Evolutionary conservation across 30 jellyfish, hydroid and myxozoan species (phyloP).

Genomic region (Turritopsis dohrnii): DNA sequence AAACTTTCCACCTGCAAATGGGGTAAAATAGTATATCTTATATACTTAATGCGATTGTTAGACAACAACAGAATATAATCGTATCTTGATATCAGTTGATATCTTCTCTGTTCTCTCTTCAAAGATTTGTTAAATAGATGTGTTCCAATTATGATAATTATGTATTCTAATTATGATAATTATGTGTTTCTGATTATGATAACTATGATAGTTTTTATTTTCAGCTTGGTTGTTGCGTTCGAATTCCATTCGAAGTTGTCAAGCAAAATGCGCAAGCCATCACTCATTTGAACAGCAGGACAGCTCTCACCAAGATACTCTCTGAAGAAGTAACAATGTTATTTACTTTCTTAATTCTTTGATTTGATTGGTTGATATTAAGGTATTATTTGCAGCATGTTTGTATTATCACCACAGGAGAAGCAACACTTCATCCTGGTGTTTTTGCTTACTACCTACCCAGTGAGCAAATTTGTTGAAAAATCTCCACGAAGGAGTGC

Average conservation of each 20-base stretch:
- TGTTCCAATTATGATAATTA: too few species aligned
- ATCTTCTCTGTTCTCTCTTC: too few species aligned
- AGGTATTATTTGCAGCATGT: not conserved
- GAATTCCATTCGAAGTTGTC: conserved; percentile 97
- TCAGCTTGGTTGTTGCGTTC: conserved; percentile 53
- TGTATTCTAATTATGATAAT: not conserved
- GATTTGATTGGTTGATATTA: not conserved
- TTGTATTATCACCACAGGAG: not conserved
- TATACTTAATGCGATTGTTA: too few species aligned
- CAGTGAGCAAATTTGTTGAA: too few species aligned
- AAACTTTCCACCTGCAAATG: too few species aligned
- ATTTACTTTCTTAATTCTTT: too few species aligned
- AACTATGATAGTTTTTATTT: not conserved
- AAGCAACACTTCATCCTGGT: not conserved
- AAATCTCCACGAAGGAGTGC: too few species aligned
- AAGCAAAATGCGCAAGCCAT: conserved; percentile 94
- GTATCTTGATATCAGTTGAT: too few species aligned
- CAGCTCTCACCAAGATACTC: not conserved
- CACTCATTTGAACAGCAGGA: conserved; percentile 31
- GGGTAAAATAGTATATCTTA: too few species aligned
- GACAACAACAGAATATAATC: too few species aligned
- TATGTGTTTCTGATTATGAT: not conserved
- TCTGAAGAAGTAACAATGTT: not conserved
- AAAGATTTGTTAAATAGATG: too few species aligned
- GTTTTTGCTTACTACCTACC: too few species aligned